Evolutionary conservation across 2,113 vertebrate species (phyloP), one percentile per base, ranked within the genome.

Genomic region (Indri indri): DNA sequence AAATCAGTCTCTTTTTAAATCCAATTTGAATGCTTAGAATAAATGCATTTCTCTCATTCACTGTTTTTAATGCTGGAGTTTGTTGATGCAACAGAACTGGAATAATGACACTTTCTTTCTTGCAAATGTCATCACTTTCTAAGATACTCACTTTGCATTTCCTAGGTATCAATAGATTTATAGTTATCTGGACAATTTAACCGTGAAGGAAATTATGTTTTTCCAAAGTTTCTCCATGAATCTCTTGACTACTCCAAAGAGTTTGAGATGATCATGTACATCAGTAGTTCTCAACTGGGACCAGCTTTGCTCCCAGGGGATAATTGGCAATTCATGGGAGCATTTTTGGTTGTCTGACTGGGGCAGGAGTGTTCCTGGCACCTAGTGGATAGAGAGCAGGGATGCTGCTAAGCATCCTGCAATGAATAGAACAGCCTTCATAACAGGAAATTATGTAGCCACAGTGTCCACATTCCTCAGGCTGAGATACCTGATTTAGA

Each of bases 91-190:
- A 57, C 45, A 73, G 96, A 86, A 52, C 40, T 10, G 30, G 34
- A 82, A 3, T 52, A 70, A 83, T 52, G 61, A 50, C n/a, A 80
- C 25, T 54, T 88, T 40, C 32, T 17, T 63, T 80, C 27, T 37
- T 83, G 54, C 8, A 86, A 94, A 91, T 88, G n/a, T 85, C 86
- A 92, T 88, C 34, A 47, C 42, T 88, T 80, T 91, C 40, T 40
- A 96, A 70, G 45, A 65, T 8, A 45, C 22, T 84, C 25, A 59
- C 18, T 71, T 85, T 30, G 17, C 16, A 85, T 82, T 84, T 57
- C 80, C 8, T 94, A 30, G 37, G 65, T 77, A 84, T 71, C 50
- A 85, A 61, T 20, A 84, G 8, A 70, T 79, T 59, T 37, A 74
- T 20, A 95, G 25, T 81, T 92, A 70, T 11, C 42, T 81, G 70